phyloP scores from a whole-genome alignment of 2,113 vertebrate genomes.

The Alligator sinensis region DNA sequence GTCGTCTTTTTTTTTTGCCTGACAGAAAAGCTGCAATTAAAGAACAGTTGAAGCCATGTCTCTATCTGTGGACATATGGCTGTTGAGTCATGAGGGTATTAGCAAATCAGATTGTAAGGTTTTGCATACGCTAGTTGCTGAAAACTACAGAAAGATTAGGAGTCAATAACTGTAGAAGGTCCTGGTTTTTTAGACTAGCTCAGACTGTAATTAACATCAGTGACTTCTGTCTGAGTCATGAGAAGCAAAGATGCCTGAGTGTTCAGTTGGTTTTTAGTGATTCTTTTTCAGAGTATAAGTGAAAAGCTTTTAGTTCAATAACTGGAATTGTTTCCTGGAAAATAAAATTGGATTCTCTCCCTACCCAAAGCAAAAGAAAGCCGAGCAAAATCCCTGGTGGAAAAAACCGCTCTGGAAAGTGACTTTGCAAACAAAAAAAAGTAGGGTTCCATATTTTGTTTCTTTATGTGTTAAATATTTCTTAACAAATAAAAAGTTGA shows the following conservation, averaged over 20 bases:
- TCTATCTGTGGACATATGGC: not conserved
- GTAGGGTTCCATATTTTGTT: not conserved
- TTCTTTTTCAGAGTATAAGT: not conserved
- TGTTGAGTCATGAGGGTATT: not conserved
- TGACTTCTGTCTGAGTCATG: not conserved
- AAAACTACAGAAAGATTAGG: not conserved
- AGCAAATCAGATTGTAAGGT: not conserved
- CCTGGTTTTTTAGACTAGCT: not conserved
- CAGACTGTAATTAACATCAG: not conserved
- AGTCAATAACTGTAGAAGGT: not conserved
- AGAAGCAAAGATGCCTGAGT: not conserved
- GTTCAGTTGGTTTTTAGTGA: not conserved
- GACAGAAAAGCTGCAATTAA: not conserved
- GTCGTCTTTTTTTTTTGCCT: not conserved
- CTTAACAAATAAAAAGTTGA: not conserved
- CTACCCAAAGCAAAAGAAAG: not conserved
- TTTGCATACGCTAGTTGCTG: not conserved
- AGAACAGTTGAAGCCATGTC: not conserved
- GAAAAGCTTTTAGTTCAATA: not conserved
- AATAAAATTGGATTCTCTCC: not conserved
- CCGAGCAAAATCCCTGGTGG: not conserved
- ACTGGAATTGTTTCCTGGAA: not conserved
- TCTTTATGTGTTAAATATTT: not conserved
- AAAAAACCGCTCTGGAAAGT: not conserved
- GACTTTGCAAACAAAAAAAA: not conserved